Conservation (phyloP, 2,797 vertebrate species). For the Protonibea diacanthus region DNA sequence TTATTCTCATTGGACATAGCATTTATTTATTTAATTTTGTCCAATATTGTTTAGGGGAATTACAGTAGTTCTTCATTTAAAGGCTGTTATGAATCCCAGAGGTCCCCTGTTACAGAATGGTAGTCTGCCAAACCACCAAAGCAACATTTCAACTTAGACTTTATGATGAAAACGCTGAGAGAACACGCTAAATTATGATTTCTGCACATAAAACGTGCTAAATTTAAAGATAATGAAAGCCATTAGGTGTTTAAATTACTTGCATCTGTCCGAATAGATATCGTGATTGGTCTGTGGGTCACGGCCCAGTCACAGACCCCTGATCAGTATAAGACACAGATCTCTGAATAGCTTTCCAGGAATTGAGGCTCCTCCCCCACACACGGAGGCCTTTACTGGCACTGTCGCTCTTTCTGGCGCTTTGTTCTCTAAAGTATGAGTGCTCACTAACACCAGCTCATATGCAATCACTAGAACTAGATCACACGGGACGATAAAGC, state of each 20-base stretch:
- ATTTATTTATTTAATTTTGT: conserved; percentile 19
- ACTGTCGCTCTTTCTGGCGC: conserved; percentile 10
- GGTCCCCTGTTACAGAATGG: conserved; percentile 4
- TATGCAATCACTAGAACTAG: background rate
- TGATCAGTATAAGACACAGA: conserved; percentile 3
- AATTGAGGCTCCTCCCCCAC: conserved; percentile 28
- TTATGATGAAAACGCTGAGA: background rate
- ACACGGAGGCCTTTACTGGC: conserved; percentile 46
- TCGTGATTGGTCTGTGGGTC: background rate
- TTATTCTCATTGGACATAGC: conserved; percentile 1
- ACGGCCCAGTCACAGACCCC: conserved; percentile 24
- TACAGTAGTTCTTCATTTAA: conserved; percentile 18
- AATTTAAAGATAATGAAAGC: background rate
- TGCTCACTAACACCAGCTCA: background rate
- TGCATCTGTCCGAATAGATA: background rate
- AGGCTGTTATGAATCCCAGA: conserved; percentile 16
- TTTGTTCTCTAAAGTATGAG: conserved; percentile 15
- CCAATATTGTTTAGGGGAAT: conserved; percentile 5
- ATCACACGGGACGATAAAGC: background rate
- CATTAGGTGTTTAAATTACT: too few species aligned
- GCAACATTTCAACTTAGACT: background rate
- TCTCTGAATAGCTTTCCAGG: conserved; percentile 63
- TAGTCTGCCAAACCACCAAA: conserved; percentile 21
- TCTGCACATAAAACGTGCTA: background rate
- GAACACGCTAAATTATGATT: background rate